Conservation (phyloP, 1,140 invertebrate genomes). For the Mycetomoellerius zeteki region DNA sequence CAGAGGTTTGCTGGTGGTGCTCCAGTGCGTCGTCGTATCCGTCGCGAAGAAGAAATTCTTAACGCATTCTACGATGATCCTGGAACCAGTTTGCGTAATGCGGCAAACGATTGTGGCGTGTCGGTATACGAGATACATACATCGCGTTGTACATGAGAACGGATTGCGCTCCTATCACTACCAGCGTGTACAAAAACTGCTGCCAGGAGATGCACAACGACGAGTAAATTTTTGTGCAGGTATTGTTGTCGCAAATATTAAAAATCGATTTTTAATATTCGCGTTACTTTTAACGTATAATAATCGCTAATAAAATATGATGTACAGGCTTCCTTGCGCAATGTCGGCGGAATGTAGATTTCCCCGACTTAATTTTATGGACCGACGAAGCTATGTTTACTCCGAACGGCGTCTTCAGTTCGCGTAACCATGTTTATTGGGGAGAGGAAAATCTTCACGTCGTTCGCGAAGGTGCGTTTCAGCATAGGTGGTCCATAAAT, state of each 20-base stretch:
- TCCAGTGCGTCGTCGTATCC: too few species aligned
- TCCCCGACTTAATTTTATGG: background rate
- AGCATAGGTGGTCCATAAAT: background rate
- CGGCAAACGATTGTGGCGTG: background rate
- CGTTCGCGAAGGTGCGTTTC: background rate
- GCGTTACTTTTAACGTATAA: background rate
- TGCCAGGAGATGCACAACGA: background rate
- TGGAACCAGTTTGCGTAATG: background rate
- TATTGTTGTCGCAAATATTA: too few species aligned
- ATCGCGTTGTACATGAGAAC: background rate
- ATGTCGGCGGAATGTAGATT: background rate
- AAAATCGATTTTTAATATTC: background rate
- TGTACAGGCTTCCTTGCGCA: background rate
- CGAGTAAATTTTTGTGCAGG: background rate
- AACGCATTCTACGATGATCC: background rate
- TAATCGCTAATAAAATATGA: background rate
- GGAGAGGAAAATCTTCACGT: background rate
- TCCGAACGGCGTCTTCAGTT: slow-evolving; percentile 11
- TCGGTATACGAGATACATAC: background rate
- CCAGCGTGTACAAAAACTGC: slow-evolving; percentile 18
- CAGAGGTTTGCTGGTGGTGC: too few species aligned
- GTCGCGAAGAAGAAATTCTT: too few species aligned
- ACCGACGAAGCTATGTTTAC: background rate
- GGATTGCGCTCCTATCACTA: background rate
- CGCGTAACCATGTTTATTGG: background rate